phyloP scores from a whole-genome alignment of 2,888 invertebrate species.

The Zelleria hepariella region DNA sequence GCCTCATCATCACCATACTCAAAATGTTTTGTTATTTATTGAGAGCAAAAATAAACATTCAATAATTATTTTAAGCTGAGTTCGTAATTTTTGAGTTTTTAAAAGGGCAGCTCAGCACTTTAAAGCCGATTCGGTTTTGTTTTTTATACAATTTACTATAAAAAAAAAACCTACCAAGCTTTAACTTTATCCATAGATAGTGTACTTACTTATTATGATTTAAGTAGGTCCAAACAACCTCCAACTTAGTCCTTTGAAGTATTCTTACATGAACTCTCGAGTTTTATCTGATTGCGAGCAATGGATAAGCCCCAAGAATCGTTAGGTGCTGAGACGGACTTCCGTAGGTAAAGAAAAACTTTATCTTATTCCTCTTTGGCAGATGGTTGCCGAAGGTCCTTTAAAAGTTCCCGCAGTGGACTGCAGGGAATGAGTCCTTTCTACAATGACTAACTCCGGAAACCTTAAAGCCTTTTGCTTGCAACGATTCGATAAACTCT shows the following conservation, averaged over 20 bases:
- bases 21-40: too few species aligned
- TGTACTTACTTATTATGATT: background rate
- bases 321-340: conserved; percentile 36
- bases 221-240: background rate
- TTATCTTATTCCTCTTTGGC: conserved; percentile 51
- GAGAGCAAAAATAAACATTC: too few species aligned
- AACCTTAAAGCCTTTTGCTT: conserved; percentile 26
- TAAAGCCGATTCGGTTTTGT: too few species aligned
- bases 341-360: conserved; percentile 50
- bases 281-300: conserved; percentile 6
- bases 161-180: too few species aligned
- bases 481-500: background rate
- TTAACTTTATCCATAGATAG: background rate
- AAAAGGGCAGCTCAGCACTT: too few species aligned
- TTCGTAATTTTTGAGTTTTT: too few species aligned
- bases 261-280: background rate
- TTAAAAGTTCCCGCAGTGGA: conserved; percentile 4
- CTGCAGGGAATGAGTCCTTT: conserved; percentile 2
- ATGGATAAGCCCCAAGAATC: conserved; percentile 35
- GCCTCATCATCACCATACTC: too few species aligned
- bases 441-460: conserved; percentile 21
- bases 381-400: conserved; percentile 37
- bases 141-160: too few species aligned
- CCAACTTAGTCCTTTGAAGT: background rate
- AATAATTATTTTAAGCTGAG: too few species aligned